A percentile compares a stretch with the other conserved stretches of the same genome.
Conservation (phyloP, 1,140 invertebrate species). For the Dinothrombium tinctorium region DNA sequence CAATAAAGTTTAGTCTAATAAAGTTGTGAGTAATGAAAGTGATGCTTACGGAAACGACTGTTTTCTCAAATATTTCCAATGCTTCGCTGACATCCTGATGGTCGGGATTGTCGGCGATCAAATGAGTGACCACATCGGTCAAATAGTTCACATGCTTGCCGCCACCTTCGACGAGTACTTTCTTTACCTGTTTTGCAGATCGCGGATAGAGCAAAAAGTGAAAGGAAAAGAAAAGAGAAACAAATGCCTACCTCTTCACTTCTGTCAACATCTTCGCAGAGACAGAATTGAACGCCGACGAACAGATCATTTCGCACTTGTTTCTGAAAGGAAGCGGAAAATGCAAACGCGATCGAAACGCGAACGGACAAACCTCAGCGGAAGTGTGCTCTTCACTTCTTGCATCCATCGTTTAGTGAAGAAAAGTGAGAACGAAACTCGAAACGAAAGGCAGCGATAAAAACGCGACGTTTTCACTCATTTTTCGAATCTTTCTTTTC, state of each 20-base stretch:
- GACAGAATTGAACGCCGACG: conserved; percentile 22
- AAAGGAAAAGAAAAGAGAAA: neutral
- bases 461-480: too few relatives aligned
- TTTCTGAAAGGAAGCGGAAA: too few relatives aligned
- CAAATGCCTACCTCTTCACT: conserved; percentile 18
- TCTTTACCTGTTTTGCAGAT: conserved; percentile 32
- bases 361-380: too few relatives aligned
- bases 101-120: conserved; percentile 53
- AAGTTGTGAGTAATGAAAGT: conserved; percentile 9
- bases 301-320: too few relatives aligned
- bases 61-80: conserved; percentile 68
- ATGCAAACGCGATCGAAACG: too few relatives aligned
- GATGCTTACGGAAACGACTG: conserved; percentile 42
- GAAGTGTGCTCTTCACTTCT: too few relatives aligned
- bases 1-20: conserved; percentile 8
- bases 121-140: conserved; percentile 62
- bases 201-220: neutral
- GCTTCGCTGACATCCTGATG: conserved; percentile 57
- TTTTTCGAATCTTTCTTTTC: too few relatives aligned
- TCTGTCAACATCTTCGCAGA: conserved; percentile 20
- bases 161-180: conserved; percentile 47
- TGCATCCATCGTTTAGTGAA: too few relatives aligned
- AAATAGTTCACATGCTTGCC: conserved; percentile 60
- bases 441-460: too few relatives aligned
- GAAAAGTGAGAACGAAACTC: too few relatives aligned